phyloP scores from a whole-genome alignment of 2,797 vertebrate genomes.

The Fistularia tabacaria region DNA sequence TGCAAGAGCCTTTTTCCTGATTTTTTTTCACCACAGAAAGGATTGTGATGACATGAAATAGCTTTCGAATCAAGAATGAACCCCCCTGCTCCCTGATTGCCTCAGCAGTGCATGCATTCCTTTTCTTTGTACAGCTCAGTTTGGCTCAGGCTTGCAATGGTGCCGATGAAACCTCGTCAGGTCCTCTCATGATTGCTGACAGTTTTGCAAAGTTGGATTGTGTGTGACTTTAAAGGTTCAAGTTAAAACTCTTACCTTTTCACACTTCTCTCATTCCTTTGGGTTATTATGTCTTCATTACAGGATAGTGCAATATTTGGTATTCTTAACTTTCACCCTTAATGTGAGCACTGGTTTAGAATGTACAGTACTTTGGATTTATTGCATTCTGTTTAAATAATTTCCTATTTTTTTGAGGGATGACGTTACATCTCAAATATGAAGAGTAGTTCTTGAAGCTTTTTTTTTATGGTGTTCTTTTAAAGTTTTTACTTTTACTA shows the following conservation, averaged over 20 bases:
- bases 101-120: constrained; percentile 13
- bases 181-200: constrained; percentile 30
- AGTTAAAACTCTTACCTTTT: constrained; percentile 31
- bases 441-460: too few relatives aligned
- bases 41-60: constrained; percentile 26
- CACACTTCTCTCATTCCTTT: not conserved
- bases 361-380: too few relatives aligned
- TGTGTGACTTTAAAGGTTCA: constrained; percentile 42
- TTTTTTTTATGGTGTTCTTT: too few relatives aligned
- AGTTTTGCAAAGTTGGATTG: constrained; percentile 29
- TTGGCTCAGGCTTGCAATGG: constrained; percentile 12
- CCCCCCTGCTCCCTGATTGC: constrained; percentile 26
- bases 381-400: too few relatives aligned
- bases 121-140: constrained; percentile 24
- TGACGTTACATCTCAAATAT: too few relatives aligned
- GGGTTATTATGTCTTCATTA: constrained; percentile 18
- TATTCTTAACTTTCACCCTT: constrained; percentile 39
- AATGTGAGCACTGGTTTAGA: constrained; percentile 22
- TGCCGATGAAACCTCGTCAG: constrained; percentile 26
- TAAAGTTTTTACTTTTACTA: too few relatives aligned
- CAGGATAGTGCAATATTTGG: constrained; percentile 28
- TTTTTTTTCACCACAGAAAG: constrained; percentile 17
- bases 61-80: constrained; percentile 17
- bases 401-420: too few relatives aligned
- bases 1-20: constrained; percentile 3